Evolutionary conservation across 1,140 invertebrate genomes (phyloP).

Genomic region (Hydropsyche tenuis): DNA sequence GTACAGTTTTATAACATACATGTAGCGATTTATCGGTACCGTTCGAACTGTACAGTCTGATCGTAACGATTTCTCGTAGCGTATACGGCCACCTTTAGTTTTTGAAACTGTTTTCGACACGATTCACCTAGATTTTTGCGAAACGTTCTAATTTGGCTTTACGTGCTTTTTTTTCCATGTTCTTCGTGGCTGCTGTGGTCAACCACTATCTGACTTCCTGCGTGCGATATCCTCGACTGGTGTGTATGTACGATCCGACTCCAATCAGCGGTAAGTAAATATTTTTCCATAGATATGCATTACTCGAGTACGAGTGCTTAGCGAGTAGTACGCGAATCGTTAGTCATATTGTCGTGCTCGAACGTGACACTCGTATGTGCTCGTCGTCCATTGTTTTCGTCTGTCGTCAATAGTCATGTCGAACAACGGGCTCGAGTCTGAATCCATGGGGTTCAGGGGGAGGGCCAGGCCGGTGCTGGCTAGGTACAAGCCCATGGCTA

Average conservation of each 20-base stretch:
- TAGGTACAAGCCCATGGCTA: slow-evolving; percentile 37
- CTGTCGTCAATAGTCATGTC: slow-evolving; percentile 22
- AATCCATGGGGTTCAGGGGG: slow-evolving; percentile 19
- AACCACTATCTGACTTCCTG: neutral
- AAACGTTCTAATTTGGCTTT: too few relatives aligned
- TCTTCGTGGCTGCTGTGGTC: too few relatives aligned
- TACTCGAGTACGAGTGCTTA: slow-evolving; percentile 4
- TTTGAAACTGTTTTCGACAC: too few relatives aligned
- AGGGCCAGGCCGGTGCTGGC: slow-evolving; percentile 46
- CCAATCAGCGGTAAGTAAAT: slow-evolving; percentile 48
- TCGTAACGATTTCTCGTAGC: too few relatives aligned
- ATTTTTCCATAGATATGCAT: neutral
- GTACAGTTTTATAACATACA: too few relatives aligned
- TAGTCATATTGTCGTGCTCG: slow-evolving; percentile 9
- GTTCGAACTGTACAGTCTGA: too few relatives aligned
- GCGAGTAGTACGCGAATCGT: slow-evolving; percentile 4
- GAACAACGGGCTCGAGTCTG: slow-evolving; percentile 36
- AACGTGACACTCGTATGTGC: slow-evolving; percentile 7
- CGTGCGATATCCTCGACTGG: slow-evolving; percentile 7
- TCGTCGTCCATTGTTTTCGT: neutral
- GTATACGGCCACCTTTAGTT: too few relatives aligned
- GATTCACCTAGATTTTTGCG: too few relatives aligned
- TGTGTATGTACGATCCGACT: neutral
- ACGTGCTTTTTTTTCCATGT: too few relatives aligned
- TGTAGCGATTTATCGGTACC: too few relatives aligned